These are phyloP conservation scores for Passer domesticus DNA, from an alignment of 2,113 vertebrate species.

Conservation along the genomic window DNA sequence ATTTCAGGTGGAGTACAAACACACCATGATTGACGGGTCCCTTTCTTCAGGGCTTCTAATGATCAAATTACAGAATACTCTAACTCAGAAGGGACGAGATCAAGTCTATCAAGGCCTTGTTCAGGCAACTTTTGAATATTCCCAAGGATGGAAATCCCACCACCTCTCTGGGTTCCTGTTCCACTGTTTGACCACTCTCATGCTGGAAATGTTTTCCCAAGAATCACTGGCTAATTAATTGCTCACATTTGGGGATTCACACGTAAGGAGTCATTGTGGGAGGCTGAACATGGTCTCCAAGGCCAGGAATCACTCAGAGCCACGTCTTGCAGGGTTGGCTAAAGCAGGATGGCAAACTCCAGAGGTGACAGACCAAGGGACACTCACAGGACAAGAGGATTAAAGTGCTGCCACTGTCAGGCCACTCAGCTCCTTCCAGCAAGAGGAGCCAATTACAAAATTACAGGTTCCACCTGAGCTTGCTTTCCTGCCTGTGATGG, in stretches of 20 bases:
- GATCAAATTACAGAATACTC: background rate
- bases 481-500: background rate
- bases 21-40: background rate
- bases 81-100: background rate
- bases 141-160: background rate
- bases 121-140: background rate
- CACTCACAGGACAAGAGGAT: background rate
- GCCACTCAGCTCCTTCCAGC: background rate
- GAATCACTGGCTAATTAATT: background rate
- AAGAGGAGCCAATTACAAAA: background rate
- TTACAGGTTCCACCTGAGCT: background rate
- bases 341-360: background rate
- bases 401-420: background rate
- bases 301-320: background rate
- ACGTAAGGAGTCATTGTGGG: background rate
- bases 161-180: background rate
- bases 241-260: background rate
- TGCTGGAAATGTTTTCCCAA: background rate
- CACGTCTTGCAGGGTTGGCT: background rate
- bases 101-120: background rate
- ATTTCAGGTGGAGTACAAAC: background rate
- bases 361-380: background rate
- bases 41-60: background rate
- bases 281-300: background rate
- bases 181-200: background rate